Percentiles rank a stretch among this genome's conserved stretches.
Conservation (phyloP, 2,888 invertebrate species). For the Agrochola litura region DNA sequence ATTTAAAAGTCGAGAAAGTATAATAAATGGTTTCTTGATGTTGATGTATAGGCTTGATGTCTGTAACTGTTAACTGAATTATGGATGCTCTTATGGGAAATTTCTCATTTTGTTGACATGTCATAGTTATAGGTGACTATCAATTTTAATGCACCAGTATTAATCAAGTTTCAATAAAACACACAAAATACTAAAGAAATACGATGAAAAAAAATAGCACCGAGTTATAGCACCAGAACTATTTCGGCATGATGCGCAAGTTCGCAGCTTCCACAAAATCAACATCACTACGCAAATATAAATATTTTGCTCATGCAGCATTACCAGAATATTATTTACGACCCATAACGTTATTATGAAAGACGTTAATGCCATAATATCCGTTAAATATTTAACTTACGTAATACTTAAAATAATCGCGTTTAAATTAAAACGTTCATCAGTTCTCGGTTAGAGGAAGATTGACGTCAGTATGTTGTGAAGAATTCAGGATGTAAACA, state of each 20-base stretch:
- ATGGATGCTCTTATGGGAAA: slow-evolving; percentile 17
- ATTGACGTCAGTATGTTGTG: slow-evolving; percentile 50
- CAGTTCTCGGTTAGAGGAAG: slow-evolving; percentile 10
- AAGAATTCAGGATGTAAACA: slow-evolving; percentile 38
- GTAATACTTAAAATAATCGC: slow-evolving; percentile 31
- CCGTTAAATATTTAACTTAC: slow-evolving; percentile 4
- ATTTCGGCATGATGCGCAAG: background rate
- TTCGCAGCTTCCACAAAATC: background rate
- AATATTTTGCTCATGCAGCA: slow-evolving; percentile 37
- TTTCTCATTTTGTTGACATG: slow-evolving; percentile 1
- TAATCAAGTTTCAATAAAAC: background rate
- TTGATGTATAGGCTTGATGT: slow-evolving; percentile 37
- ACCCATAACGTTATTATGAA: slow-evolving; percentile 9
- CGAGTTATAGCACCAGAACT: too few species aligned
- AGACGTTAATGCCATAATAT: slow-evolving; percentile 22
- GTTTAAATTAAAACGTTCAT: slow-evolving; percentile 19
- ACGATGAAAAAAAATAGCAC: background rate
- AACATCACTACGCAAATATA: slow-evolving; percentile 17
- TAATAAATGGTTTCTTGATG: slow-evolving; percentile 44
- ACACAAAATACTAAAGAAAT: background rate
- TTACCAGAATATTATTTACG: slow-evolving; percentile 25
- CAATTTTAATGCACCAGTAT: background rate
- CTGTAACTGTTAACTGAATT: slow-evolving; percentile 38
- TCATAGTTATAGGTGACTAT: background rate
- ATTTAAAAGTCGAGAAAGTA: slow-evolving; percentile 49